These are phyloP conservation scores for Nomada flava DNA, from an alignment of 2,888 invertebrate species.

Conservation along the genomic window DNA sequence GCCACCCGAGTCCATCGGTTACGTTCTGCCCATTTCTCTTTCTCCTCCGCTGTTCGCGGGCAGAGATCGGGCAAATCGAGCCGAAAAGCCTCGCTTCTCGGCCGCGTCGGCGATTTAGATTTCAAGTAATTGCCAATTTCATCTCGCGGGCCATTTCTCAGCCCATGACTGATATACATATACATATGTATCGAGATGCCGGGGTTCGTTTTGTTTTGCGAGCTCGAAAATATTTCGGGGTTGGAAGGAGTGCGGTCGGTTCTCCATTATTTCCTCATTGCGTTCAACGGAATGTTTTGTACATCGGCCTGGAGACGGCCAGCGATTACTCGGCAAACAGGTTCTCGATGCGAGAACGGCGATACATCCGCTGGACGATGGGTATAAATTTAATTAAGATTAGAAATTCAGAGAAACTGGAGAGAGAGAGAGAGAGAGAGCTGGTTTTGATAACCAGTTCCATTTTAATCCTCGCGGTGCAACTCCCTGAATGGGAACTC, in stretches of 20 bases:
- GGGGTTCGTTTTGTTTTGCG: background rate
- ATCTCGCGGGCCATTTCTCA: conserved; percentile 20
- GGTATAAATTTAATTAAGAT: conserved; percentile 83
- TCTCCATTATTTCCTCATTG: conserved; percentile 3
- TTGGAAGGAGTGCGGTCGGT: too few relatives aligned
- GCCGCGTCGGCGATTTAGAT: conserved; percentile 8
- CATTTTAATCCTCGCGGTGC: conserved; percentile 51
- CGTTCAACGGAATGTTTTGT: background rate
- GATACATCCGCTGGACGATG: conserved; percentile 65
- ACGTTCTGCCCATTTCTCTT: conserved; percentile 32
- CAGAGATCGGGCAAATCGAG: conserved; percentile 53
- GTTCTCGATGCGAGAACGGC: conserved; percentile 70
- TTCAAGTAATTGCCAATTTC: conserved; percentile 33
- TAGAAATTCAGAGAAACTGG: conserved; percentile 80
- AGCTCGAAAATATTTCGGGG: background rate
- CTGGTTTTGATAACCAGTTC: conserved; percentile 68
- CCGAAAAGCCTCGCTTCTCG: too few relatives aligned
- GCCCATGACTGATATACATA: too few relatives aligned
- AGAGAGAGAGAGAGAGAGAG: conserved; percentile 56
- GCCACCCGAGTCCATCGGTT: conserved; percentile 37
- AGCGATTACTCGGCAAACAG: conserved; percentile 24
- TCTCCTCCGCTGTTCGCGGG: conserved; percentile 12
- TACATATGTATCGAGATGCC: background rate
- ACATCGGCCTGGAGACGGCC: background rate
- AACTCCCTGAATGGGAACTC: conserved; percentile 16